Evolutionary conservation across 2,113 vertebrate genomes (phyloP), one percentile per base, ranked within the genome.

Genomic region (Miniopterus natalensis): DNA sequence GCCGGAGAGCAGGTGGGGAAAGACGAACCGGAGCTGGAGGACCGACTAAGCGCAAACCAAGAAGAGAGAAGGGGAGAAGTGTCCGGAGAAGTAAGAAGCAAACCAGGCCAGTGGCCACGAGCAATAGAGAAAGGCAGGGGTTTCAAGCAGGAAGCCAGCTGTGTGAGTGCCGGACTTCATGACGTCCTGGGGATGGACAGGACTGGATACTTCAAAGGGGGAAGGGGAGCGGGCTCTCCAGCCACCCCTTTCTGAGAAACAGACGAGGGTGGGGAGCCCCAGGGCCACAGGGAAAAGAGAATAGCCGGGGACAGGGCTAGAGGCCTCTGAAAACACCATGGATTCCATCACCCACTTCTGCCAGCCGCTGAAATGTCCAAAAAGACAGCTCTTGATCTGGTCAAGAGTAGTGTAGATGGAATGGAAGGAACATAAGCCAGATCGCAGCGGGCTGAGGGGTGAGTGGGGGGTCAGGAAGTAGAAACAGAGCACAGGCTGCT

Each of bases 251-350:
- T 84, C 78, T 74, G 84, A 79, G 78, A 31, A 84, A 73, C 23
- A 42, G 15, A 8, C n/a, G 27, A 40, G 61, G 36, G 8, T 1
- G 3, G 36, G 36, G 71, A 80, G 8, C 27, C 65, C 59, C 23
- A 8, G 23, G 47, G 25, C 47, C 55, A 36, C n/a, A 66, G 84
- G 61, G 12, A n/a, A 25, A 68, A 36, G 9, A 57, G 23, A 87
- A 11, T n/a, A 71, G n/a, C 7, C 20, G 66, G 13, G 45, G 6
- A 51, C 18, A 80, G 27, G 53, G 14, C 17, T 40, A 11, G 61
- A 75, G 51, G 71, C 42, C 75, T 92, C 83, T 61, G 66, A 36
- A 79, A 96, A 90, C 92, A 93, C 90, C 36, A 36, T 36, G 36
- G 36, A 36, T 36, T 36, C 36, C 36, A 36, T 36, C 36, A 36